Base-by-base conservation (phyloP, 2,113 vertebrate genomes). In the Bufo bufo region DNA sequence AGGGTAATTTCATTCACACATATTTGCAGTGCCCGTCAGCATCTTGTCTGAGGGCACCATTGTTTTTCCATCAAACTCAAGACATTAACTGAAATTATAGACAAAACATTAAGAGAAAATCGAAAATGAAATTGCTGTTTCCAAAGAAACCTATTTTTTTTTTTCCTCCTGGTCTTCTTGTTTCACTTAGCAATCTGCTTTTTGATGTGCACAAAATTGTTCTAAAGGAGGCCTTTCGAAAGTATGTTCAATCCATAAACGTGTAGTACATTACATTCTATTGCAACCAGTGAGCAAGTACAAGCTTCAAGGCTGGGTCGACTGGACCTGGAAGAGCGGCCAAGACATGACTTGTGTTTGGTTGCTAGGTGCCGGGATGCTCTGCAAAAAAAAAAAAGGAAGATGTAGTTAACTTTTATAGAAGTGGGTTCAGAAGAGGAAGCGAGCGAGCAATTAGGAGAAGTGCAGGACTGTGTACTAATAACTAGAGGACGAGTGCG, bases 91-190 rank as follows among this genome's bases (percentile, higher is more conserved):
- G 1, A 47, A 82, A 66, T 82, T n/a, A 61, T 83, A 16, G 59
- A 23, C 3, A 14, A 8, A 16, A 71, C 2, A 20, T 0, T n/a
- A 71, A 71, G 2, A 69, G 45, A 33, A 81, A 71, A 84, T 84
- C 71, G 82, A 84, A 82, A 84, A 84, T 23, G 11, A 50, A 83
- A 83, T 83, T 83, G 81, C 19, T 10, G 11, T 43, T 81, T 58
- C 14, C 33, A 8, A 82, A 63, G 8, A 17, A 16, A 43, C 3
- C 4, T 7, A 6, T 20, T 33, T 43, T 65, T 4, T 65, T 50
- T 10, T 82, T 20, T 63, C 20, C 59, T 17, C 43, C 49, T 9
- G 43, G 9, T 65, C n/a, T 54, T 54, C n/a, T 2, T 4, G 69
- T 0, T 17, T 54, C 49, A 33, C 7, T 33, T 23, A 16, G 49